Evolutionary conservation across 2,797 vertebrate species (phyloP).

Genomic region (Xyrichtys novacula): DNA sequence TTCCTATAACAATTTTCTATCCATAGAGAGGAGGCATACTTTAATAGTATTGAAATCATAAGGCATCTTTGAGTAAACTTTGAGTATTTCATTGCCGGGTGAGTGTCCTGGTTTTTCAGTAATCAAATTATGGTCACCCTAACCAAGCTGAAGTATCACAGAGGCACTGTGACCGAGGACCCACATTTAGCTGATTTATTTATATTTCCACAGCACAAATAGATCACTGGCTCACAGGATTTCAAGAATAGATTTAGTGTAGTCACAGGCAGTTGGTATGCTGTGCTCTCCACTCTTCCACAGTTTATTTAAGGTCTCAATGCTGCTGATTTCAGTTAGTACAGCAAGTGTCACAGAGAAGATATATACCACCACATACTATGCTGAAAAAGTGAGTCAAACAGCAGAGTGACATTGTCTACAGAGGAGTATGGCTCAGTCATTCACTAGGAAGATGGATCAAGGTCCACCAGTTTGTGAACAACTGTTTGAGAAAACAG

Average conservation of each 20-base stretch:
- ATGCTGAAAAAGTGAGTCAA: slow-evolving; percentile 26
- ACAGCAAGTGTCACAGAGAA: slow-evolving; percentile 10
- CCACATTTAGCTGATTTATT: neutral
- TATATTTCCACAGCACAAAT: slow-evolving; percentile 3
- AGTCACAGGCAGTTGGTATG: neutral
- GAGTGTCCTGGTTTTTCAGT: too few species aligned
- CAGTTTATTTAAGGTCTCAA: slow-evolving; percentile 12
- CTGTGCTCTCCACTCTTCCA: neutral
- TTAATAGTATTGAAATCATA: too few species aligned
- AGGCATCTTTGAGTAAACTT: too few species aligned
- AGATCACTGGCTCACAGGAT: neutral
- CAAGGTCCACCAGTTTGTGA: too few species aligned
- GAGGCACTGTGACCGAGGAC: too few species aligned
- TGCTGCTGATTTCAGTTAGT: slow-evolving; percentile 29
- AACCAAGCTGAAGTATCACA: too few species aligned
- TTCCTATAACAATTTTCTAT: too few species aligned
- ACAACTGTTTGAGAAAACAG: too few species aligned
- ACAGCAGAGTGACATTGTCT: slow-evolving; percentile 15
- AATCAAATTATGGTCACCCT: too few species aligned
- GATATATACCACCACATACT: slow-evolving; percentile 14
- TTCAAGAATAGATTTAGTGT: slow-evolving; percentile 1
- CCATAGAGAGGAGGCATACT: too few species aligned
- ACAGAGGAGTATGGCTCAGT: slow-evolving; percentile 25
- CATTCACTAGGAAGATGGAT: too few species aligned
- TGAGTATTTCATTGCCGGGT: too few species aligned